phyloP scores from a whole-genome alignment of 2,888 invertebrate species.

The Mycalesis mineus region DNA sequence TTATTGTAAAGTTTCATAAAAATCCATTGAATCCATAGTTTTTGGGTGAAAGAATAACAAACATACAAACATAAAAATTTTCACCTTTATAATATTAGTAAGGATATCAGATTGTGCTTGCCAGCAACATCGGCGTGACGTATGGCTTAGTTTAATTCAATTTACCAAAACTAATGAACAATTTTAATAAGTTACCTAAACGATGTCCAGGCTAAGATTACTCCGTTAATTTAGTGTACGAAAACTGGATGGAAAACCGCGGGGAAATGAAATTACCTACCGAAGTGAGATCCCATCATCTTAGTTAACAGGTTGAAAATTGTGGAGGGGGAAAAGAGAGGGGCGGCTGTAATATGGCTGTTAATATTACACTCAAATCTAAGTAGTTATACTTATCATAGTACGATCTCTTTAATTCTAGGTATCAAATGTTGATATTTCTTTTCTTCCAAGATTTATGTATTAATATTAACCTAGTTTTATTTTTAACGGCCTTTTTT shows the following conservation, averaged over 20 bases:
- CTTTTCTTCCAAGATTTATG: no score
- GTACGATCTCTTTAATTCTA: background rate
- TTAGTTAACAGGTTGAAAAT: constrained; percentile 45
- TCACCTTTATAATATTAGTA: no score
- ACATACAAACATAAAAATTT: no score
- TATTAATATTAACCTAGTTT: no score
- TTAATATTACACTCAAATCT: constrained; percentile 15
- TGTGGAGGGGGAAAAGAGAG: constrained; percentile 26
- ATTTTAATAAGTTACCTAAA: background rate
- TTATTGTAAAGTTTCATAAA: no score
- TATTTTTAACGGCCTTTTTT: no score
- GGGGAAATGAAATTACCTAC: constrained; percentile 14
- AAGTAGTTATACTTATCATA: background rate
- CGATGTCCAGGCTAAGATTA: constrained; percentile 10
- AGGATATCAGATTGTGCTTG: no score
- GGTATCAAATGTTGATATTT: background rate
- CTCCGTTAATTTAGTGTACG: constrained; percentile 7
- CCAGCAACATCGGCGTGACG: no score
- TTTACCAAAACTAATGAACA: background rate
- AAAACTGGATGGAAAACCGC: constrained; percentile 15
- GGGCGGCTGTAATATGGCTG: constrained; percentile 26
- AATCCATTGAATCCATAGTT: no score
- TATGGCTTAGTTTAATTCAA: no score
- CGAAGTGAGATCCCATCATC: constrained; percentile 35
- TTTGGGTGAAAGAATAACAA: no score